Evolutionary conservation across 2,888 invertebrate genomes (phyloP), one percentile per base, ranked within the genome.

Genomic region (Syrista parreyssii): DNA sequence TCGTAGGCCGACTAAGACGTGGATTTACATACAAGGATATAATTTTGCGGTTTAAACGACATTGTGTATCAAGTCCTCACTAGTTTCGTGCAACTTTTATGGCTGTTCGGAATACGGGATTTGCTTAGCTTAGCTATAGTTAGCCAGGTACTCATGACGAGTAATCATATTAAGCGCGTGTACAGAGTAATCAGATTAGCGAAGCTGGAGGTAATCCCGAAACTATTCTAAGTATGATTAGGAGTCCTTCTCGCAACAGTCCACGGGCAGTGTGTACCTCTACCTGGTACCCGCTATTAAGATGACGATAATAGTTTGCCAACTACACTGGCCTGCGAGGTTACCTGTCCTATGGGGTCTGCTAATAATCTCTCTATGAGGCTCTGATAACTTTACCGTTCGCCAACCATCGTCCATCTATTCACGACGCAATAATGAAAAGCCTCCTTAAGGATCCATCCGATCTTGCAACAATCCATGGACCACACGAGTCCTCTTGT

Each of bases 191-290:
- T 91, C 91, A 90, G 91, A 91, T 91, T 91, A 91, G 90, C 86
- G 89, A 86, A 89, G 89, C 88, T 88, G 86, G 88, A 88, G 88
- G 89, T 91, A 91, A 91, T 91, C 91, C 91, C 87, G 90, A 90
- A 91, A 91, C 91, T 91, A 90, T 91, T 91, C 91, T 90, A 91
- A 91, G 91, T 91, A 91, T 91, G 91, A 91, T 91, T 91, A 91
- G 91, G 89, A 90, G 88, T 90, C 89, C 87, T 89, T 88, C 90
- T 89, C 78, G 85, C 84, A 86, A 86, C 85, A 88, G 88, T 89
- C 88, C 87, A 84, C 23, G 86, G 83, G 73, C 78, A 74, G 71
- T 83, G 85, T 83, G 85, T 88, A 86, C 88, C 87, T 88, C 86
- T 87, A 87, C 88, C 85, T 85, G 85, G 87, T 87, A 87, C 88